phyloP scores from a whole-genome alignment of 92 coral and sea anemone genomes.

The Porites divaricata region DNA sequence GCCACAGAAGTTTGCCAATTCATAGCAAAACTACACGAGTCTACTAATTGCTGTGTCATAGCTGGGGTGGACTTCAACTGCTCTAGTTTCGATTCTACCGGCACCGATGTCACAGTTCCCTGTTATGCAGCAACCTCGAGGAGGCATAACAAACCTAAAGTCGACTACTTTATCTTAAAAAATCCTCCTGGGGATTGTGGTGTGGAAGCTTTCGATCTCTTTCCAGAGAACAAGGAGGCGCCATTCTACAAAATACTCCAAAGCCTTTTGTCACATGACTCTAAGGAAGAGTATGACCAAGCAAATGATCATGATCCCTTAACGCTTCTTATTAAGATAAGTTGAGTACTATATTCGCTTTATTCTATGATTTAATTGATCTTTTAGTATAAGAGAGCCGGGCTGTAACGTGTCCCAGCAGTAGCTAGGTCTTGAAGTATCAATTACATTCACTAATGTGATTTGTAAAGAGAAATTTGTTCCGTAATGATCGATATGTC shows the following conservation, averaged over 20 bases:
- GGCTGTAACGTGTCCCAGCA: too few species aligned
- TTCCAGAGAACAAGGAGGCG: not conserved
- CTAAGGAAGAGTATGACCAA: not conserved
- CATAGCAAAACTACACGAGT: slow-evolving; percentile 4
- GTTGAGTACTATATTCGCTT: too few species aligned
- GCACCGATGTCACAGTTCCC: slow-evolving; percentile 15
- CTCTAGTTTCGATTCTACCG: not conserved
- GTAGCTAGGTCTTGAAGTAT: too few species aligned
- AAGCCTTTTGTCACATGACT: not conserved
- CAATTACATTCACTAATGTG: too few species aligned
- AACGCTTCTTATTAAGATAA: not conserved
- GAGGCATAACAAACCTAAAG: not conserved
- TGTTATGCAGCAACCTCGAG: not conserved
- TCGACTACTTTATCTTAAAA: not conserved
- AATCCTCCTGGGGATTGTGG: not conserved
- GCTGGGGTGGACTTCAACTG: slow-evolving; percentile 13
- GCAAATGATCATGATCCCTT: slow-evolving; percentile 1
- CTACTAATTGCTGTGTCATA: not conserved
- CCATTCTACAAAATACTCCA: too few species aligned
- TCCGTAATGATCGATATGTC: too few species aligned
- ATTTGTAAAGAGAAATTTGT: too few species aligned
- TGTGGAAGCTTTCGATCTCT: not conserved
- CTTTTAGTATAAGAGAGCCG: too few species aligned
- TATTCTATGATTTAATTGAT: too few species aligned
- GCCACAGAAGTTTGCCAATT: not conserved